phyloP scores from a whole-genome alignment of 2,888 invertebrate species.

The Cryptocheilus praepositus region DNA sequence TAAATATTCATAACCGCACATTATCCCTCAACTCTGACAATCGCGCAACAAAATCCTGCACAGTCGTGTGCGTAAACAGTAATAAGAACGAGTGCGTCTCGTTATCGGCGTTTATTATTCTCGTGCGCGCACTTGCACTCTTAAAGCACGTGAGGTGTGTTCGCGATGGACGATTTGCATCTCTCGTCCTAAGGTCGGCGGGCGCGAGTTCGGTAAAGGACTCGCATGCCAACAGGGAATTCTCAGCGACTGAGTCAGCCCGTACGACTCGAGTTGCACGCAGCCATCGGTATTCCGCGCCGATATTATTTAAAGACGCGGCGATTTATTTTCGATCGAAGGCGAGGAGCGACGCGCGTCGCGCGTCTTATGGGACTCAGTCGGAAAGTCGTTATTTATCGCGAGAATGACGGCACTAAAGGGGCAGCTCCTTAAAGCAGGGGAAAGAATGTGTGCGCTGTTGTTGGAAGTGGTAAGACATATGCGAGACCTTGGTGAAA shows the following conservation, averaged over 20 bases:
- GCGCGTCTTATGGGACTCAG: too few species aligned
- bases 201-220: not conserved
- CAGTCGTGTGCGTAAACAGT: too few species aligned
- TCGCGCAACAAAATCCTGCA: too few species aligned
- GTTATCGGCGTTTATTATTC: constrained; percentile 42
- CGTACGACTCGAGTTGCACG: not conserved
- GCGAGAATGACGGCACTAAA: too few species aligned
- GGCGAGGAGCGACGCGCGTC: too few species aligned
- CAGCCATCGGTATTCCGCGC: not conserved
- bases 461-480: too few species aligned
- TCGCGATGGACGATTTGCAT: constrained; percentile 36
- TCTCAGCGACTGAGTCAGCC: constrained; percentile 42
- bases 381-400: too few species aligned
- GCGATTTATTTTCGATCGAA: not conserved
- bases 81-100: not conserved
- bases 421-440: too few species aligned
- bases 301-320: constrained; percentile 1
- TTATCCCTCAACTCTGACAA: too few species aligned
- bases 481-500: too few species aligned
- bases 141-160: not conserved
- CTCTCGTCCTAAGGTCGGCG: constrained; percentile 11
- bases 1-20: too few species aligned
- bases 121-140: constrained; percentile 17
- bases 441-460: too few species aligned
- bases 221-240: constrained; percentile 29